These are phyloP conservation scores for Halictus rubicundus DNA, from an alignment of 1,140 invertebrate species.

Conservation along the genomic window DNA sequence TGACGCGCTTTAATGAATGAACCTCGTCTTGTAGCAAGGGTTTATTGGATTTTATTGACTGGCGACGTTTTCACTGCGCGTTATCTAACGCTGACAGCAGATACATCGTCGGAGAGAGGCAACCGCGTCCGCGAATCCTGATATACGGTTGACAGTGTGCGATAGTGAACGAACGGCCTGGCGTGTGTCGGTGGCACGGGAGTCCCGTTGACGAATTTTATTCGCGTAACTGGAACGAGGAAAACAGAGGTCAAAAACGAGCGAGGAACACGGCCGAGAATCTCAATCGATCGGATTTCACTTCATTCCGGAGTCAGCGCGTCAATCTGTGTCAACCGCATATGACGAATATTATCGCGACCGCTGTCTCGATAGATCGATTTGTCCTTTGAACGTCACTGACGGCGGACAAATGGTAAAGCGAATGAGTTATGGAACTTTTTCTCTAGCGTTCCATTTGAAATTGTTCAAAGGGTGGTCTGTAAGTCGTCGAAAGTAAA, in stretches of 20 bases:
- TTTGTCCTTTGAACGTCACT: too few relatives aligned
- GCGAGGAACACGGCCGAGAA: constrained; percentile 28
- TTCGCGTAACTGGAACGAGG: constrained; percentile 55
- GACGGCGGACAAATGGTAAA: neutral
- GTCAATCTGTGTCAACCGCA: constrained; percentile 27
- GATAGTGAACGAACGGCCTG: neutral
- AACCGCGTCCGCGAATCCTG: neutral
- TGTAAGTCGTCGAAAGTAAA: too few relatives aligned
- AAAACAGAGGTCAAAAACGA: constrained; percentile 16
- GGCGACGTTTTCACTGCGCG: neutral
- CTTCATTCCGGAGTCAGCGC: constrained; percentile 60
- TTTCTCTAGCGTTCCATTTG: too few relatives aligned
- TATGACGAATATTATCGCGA: constrained; percentile 25
- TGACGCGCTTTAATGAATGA: too few relatives aligned
- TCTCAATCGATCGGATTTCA: constrained; percentile 61
- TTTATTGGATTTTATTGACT: neutral
- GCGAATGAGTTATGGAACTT: too few relatives aligned
- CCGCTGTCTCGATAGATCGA: neutral
- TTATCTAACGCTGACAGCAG: neutral
- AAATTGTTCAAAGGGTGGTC: too few relatives aligned
- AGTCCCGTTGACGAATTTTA: constrained; percentile 20
- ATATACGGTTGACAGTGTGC: neutral
- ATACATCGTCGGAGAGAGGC: neutral
- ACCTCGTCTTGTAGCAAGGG: too few relatives aligned
- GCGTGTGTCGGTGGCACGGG: neutral